phyloP scores from a whole-genome alignment of 2,797 vertebrate species.

The Poeciliopsis infans region DNA sequence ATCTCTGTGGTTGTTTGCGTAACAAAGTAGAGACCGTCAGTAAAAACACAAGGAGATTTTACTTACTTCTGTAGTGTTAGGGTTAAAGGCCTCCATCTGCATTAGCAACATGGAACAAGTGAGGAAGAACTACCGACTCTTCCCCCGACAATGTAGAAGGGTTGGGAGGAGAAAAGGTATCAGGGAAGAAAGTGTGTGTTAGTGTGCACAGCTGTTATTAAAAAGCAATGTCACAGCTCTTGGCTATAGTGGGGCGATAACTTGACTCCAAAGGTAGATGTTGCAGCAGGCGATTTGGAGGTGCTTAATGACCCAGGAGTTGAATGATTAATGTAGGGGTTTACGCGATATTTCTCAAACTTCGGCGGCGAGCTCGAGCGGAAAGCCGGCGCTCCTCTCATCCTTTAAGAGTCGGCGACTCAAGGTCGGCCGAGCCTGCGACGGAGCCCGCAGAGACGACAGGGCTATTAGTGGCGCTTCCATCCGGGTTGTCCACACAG shows the following conservation, averaged over 20 bases:
- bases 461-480: constrained; percentile 71
- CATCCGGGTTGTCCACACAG: constrained; percentile 21
- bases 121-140: constrained; percentile 26
- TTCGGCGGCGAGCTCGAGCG: constrained; percentile 22
- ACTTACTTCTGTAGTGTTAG: constrained; percentile 8
- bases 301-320: constrained; percentile 68
- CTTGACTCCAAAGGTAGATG: constrained; percentile 61
- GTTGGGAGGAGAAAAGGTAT: not conserved
- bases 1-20: not conserved
- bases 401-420: constrained; percentile 64
- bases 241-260: constrained; percentile 57
- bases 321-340: constrained; percentile 71
- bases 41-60: constrained; percentile 18
- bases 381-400: constrained; percentile 53
- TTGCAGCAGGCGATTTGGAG: constrained; percentile 56
- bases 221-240: constrained; percentile 63
- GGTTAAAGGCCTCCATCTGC: constrained; percentile 17
- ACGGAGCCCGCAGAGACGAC: constrained; percentile 67
- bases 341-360: constrained; percentile 65
- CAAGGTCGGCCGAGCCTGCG: constrained; percentile 72
- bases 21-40: constrained; percentile 16
- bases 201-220: constrained; percentile 41
- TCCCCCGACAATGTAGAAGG: constrained; percentile 14
- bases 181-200: not conserved
- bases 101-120: constrained; percentile 31